Conservation (phyloP, 2,888 invertebrate species). For the Dicycla oo region DNA sequence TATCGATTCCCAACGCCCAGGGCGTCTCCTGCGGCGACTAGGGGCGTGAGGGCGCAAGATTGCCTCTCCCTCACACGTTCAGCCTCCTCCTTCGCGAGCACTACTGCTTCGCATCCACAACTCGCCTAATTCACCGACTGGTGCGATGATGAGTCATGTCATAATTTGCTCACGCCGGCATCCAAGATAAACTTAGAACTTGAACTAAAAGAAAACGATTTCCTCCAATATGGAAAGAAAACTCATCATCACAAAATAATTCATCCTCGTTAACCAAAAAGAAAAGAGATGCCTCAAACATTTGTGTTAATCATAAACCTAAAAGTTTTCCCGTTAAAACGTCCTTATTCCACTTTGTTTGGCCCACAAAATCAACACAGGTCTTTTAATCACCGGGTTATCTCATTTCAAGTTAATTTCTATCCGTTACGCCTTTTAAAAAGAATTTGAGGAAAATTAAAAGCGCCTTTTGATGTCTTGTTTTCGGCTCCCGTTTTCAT, state of each 20-base stretch:
- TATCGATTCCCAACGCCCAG: too few species aligned
- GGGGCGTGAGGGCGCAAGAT: too few species aligned
- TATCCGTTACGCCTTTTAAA: conserved; percentile 51
- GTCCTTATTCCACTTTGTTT: conserved; percentile 49
- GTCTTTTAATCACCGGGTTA: conserved; percentile 52
- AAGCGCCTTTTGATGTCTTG: conserved; percentile 49
- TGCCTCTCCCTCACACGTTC: too few species aligned
- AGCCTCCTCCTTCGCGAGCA: too few species aligned
- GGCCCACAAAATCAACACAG: conserved; percentile 52
- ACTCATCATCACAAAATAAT: not conserved
- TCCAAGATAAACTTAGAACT: too few species aligned
- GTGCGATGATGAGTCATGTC: too few species aligned
- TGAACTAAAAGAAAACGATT: not conserved
- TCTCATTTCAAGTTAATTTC: conserved; percentile 56
- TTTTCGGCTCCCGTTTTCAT: conserved; percentile 27
- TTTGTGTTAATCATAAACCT: not conserved
- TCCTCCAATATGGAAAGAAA: not conserved
- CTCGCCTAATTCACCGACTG: too few species aligned
- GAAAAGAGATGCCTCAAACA: not conserved
- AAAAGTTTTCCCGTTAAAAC: conserved; percentile 14
- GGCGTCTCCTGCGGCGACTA: too few species aligned
- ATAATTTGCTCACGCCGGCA: too few species aligned
- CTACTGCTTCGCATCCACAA: too few species aligned
- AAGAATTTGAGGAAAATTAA: conserved; percentile 46
- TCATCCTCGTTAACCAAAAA: not conserved